Evolutionary conservation across 2,113 vertebrate genomes (phyloP).

Genomic region (Natator depressus): DNA sequence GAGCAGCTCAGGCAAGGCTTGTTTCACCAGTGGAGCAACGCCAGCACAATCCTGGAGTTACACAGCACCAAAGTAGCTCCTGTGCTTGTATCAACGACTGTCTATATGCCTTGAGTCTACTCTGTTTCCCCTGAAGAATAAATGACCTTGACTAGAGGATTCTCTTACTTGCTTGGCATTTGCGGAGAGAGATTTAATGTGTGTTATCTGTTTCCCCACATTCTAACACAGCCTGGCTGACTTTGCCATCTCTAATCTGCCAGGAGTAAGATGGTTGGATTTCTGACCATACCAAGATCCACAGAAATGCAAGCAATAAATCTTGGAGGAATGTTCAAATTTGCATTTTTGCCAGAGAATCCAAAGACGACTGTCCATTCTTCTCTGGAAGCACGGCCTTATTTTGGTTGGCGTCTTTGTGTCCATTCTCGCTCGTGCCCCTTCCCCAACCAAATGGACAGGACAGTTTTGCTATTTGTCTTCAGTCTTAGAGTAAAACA

Average conservation of each 20-base stretch:
- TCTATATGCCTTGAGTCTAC: neutral
- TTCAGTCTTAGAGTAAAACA: neutral
- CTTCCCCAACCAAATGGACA: neutral
- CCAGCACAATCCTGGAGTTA: neutral
- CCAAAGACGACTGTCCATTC: neutral
- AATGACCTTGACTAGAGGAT: neutral
- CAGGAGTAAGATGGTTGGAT: neutral
- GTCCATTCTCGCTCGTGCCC: neutral
- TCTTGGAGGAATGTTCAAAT: neutral
- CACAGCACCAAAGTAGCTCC: neutral
- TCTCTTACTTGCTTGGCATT: neutral
- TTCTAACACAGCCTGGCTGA: neutral
- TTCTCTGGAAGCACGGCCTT: neutral
- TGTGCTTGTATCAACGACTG: neutral
- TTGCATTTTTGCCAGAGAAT: neutral
- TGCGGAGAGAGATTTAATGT: neutral
- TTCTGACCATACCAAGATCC: neutral
- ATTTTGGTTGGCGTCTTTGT: neutral
- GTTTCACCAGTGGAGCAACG: neutral
- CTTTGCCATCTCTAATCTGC: neutral
- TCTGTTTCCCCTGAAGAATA: neutral
- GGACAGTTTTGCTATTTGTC: neutral
- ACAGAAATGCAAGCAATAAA: neutral
- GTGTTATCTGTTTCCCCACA: neutral
- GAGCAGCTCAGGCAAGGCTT: neutral